Evolutionary conservation across 2,888 invertebrate species (phyloP).

Genomic region (Metacarcinus magister): DNA sequence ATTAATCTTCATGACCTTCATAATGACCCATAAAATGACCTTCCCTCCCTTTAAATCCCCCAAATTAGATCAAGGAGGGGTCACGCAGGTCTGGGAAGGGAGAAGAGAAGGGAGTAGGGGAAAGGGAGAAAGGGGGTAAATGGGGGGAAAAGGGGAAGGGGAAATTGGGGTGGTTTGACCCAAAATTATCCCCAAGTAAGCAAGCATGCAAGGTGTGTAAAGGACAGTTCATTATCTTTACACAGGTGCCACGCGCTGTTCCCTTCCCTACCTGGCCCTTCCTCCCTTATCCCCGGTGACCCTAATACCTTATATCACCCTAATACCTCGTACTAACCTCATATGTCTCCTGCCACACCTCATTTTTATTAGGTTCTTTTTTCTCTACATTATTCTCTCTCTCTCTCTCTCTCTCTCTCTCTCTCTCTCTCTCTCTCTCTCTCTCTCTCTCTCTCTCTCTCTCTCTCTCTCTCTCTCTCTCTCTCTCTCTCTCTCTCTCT

Average conservation of each 20-base stretch:
- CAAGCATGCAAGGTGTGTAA: background rate
- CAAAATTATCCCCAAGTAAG: background rate
- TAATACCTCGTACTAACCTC: background rate
- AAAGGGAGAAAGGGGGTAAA: background rate
- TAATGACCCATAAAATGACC: conserved; percentile 3
- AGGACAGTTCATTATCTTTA: background rate
- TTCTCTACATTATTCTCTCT: background rate
- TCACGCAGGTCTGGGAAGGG: background rate
- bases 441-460: conserved; percentile 2
- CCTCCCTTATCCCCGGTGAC: background rate
- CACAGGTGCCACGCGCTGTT: background rate
- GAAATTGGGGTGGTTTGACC: background rate
- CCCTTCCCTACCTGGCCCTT: background rate
- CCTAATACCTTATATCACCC: background rate
- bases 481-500: conserved; percentile 26
- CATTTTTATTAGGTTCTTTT: background rate
- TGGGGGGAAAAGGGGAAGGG: background rate
- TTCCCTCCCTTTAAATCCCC: background rate
- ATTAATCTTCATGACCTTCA: background rate
- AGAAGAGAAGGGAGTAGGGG: background rate
- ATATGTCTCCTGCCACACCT: background rate
- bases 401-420: background rate
- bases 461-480: conserved; percentile 6
- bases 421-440: background rate
- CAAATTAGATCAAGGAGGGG: background rate